phyloP scores from a whole-genome alignment of 1,140 invertebrate species.

The Bilobella aurantiaca region DNA sequence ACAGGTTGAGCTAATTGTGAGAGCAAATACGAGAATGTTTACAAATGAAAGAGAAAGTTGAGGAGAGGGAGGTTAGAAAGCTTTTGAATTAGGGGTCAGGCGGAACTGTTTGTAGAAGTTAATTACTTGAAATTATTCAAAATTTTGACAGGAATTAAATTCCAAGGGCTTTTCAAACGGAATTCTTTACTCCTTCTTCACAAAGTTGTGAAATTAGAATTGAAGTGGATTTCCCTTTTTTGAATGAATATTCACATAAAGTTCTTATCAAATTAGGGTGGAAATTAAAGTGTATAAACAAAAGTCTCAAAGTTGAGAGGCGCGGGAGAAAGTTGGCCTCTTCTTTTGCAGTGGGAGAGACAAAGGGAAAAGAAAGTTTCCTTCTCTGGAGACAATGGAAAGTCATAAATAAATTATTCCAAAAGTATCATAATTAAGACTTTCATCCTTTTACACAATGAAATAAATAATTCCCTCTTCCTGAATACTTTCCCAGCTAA shows the following conservation, averaged over 20 bases:
- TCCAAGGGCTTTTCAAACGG: too few relatives aligned
- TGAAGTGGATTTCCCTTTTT: slow-evolving; percentile 6
- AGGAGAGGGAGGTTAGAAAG: too few relatives aligned
- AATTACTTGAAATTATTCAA: too few relatives aligned
- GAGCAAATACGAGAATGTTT: too few relatives aligned
- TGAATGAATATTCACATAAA: slow-evolving; percentile 11
- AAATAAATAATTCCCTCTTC: slow-evolving; percentile 9
- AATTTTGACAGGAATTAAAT: too few relatives aligned
- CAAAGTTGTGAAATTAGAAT: background rate
- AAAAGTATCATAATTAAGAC: slow-evolving; percentile 17
- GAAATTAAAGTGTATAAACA: slow-evolving; percentile 18
- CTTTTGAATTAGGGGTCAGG: too few relatives aligned
- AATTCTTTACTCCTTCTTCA: too few relatives aligned
- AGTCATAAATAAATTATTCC: slow-evolving; percentile 19
- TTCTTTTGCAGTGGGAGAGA: background rate
- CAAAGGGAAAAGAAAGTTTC: background rate
- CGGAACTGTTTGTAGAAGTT: too few relatives aligned
- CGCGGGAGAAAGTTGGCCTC: slow-evolving; percentile 10
- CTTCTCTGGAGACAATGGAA: background rate
- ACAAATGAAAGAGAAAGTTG: too few relatives aligned
- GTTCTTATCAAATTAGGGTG: slow-evolving; percentile 28
- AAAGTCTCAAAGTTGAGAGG: slow-evolving; percentile 7
- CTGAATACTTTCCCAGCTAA: background rate
- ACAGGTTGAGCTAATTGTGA: too few relatives aligned
- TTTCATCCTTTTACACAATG: slow-evolving; percentile 1